Evolutionary conservation across 1,140 invertebrate species (phyloP), one percentile per base, ranked within the genome.

Genomic region (Drosophila kohkoa): DNA sequence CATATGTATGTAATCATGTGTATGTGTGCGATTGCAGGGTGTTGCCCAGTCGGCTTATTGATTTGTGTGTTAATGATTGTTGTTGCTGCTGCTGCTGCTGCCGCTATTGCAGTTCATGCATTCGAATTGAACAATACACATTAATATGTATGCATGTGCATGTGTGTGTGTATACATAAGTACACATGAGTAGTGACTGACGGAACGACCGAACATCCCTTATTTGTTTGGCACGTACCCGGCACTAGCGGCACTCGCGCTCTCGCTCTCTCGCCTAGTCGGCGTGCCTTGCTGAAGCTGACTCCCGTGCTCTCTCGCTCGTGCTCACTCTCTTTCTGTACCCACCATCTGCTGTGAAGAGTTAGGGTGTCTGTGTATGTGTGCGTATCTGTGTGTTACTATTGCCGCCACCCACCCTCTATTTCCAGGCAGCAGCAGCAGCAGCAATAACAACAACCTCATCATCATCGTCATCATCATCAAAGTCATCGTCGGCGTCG

Each of bases 21-120:
- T 57, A 16, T 32, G 49, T 32, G 20, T 41, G 30, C 11, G 35
- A 15, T 66, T 55, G 38, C 73, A 87, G 82, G 83, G 82, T 87
- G 80, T 87, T 87, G 71, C 66, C 83, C 80, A 71, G 80, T 88
- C 83, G 79, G 74, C 72, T 75, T 78, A 88, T 87, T 87, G 82
- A 87, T 87, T 82, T 80, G 83, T 72, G 54, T 72, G 80, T 51
- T 67, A 70, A 59, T 63, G 20, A 65, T 69, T 77, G 74, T 73
- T 81, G 58, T 35, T 73, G 57, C 51, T 62, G 63, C 57, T 43
- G 45, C 2, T 35, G 32, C 32, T 7, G 35, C 20, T 25, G 20
- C 49, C 48, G 32, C 74, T 66, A 64, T 69, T 85, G 82, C 82
- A 87, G 75, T 86, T 78, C 68, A 78, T 86, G 82, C 82, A 87